Conservation (phyloP, 2,888 invertebrate genomes). For the Callosobruchus maculatus region DNA sequence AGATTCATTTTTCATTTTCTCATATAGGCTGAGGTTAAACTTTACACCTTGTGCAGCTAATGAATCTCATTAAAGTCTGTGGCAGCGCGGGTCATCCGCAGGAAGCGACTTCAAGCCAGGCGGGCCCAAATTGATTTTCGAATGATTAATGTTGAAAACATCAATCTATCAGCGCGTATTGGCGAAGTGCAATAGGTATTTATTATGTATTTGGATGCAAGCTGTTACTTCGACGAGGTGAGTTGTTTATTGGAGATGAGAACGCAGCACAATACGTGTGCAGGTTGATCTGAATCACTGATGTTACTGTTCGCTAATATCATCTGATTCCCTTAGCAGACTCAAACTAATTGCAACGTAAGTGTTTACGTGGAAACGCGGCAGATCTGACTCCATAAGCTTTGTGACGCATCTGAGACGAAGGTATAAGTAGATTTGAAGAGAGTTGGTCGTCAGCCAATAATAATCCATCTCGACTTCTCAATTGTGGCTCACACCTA, state of each 20-base stretch:
- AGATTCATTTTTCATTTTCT: neutral
- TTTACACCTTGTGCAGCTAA: constrained; percentile 36
- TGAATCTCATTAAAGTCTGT: constrained; percentile 39
- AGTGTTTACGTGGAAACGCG: too few relatives aligned
- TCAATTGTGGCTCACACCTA: too few relatives aligned
- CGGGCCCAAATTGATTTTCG: constrained; percentile 43
- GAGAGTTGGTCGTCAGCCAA: too few relatives aligned
- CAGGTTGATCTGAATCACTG: too few relatives aligned
- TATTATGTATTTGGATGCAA: neutral
- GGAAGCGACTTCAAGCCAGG: constrained; percentile 14
- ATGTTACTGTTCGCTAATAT: too few relatives aligned
- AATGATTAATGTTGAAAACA: constrained; percentile 42
- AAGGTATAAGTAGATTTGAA: too few relatives aligned
- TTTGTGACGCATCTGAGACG: too few relatives aligned
- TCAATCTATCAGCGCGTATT: neutral
- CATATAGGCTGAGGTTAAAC: constrained; percentile 24
- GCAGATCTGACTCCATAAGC: too few relatives aligned
- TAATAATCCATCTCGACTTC: too few relatives aligned
- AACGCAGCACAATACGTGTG: too few relatives aligned
- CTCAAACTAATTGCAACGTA: too few relatives aligned
- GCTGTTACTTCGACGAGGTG: neutral
- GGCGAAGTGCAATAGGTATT: neutral
- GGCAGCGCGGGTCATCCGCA: constrained; percentile 24
- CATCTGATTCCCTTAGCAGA: too few relatives aligned
- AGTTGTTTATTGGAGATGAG: neutral